Percentiles rank a stretch among this genome's conserved stretches.
These are phyloP conservation scores for Chironex yamaguchii DNA, from an alignment of 30 jellyfish, hydroid and myxozoan species.

Conservation along the genomic window DNA sequence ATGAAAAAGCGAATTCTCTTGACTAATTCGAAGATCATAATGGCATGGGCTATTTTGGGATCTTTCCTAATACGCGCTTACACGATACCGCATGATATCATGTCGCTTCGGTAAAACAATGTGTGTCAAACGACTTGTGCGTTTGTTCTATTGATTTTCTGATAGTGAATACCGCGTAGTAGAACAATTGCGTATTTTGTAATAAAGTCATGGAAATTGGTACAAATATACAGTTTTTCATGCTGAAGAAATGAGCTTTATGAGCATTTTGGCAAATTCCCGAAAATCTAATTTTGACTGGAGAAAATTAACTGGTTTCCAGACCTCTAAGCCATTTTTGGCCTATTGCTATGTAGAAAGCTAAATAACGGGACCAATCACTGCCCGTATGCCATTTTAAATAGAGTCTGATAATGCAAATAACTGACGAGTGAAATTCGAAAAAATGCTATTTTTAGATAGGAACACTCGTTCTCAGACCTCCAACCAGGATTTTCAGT, in stretches of 20 bases:
- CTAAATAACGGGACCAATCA: conserved; percentile 7
- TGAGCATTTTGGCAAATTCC: not conserved
- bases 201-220: conserved; percentile 22
- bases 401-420: not conserved
- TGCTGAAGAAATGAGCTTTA: conserved; percentile 14
- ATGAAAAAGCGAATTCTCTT: conserved; percentile 31
- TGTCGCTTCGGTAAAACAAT: no score
- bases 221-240: conserved; percentile 17
- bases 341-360: conserved; percentile 11
- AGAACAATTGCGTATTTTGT: conserved; percentile 18
- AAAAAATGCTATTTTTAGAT: not conserved
- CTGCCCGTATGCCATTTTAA: conserved; percentile 5
- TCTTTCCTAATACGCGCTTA: no score
- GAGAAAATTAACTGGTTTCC: not conserved
- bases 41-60: no score
- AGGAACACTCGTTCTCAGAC: not conserved
- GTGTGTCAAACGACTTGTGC: no score
- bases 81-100: no score
- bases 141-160: no score
- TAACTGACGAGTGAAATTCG: not conserved
- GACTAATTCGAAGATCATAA: not conserved
- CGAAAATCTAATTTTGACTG: conserved; percentile 11
- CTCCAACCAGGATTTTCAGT: not conserved
- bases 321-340: conserved; percentile 27
- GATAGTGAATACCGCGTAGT: no score